Evolutionary conservation across 2,797 vertebrate genomes (phyloP).

Genomic region (Danio choprae): DNA sequence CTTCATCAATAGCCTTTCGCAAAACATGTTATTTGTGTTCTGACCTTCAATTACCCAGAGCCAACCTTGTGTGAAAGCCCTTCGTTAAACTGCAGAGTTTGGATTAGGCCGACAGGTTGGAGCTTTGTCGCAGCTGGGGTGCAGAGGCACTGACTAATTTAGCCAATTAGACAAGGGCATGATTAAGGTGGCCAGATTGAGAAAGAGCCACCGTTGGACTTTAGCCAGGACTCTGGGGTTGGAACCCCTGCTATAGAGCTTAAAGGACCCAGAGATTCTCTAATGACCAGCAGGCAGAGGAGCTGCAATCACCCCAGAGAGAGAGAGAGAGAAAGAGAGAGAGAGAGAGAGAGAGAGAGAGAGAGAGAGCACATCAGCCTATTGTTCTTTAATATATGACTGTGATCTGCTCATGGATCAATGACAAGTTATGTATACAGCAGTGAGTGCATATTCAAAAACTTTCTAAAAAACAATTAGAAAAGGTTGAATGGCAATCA

Average conservation of each 20-base stretch:
- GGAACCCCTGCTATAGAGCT: slow-evolving; percentile 73
- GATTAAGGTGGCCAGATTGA: slow-evolving; percentile 83
- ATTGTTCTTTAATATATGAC: slow-evolving; percentile 29
- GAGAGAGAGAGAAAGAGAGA: background rate
- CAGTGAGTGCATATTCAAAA: background rate
- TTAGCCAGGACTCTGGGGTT: slow-evolving; percentile 77
- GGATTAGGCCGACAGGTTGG: slow-evolving; percentile 69
- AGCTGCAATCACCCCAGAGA: slow-evolving; percentile 70
- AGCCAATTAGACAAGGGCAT: slow-evolving; percentile 82
- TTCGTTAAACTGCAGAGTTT: slow-evolving; percentile 53
- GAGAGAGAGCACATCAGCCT: background rate
- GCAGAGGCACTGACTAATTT: slow-evolving; percentile 75
- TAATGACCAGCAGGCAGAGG: slow-evolving; percentile 70
- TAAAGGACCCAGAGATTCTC: slow-evolving; percentile 65
- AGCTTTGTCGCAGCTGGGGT: slow-evolving; percentile 71
- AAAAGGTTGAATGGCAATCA: too few relatives aligned
- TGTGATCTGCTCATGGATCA: background rate
- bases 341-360: slow-evolving; percentile 17
- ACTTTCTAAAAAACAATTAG: background rate
- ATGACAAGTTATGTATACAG: background rate
- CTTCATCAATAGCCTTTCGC: slow-evolving; percentile 38
- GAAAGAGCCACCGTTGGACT: slow-evolving; percentile 76
- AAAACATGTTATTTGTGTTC: slow-evolving; percentile 52
- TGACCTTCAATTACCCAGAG: slow-evolving; percentile 58
- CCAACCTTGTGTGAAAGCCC: slow-evolving; percentile 55